A percentile compares a stretch with the other conserved stretches of the same genome.
Evolutionary conservation across 2,888 invertebrate species (phyloP).

Genomic region (Galerucella nymphaeae): DNA sequence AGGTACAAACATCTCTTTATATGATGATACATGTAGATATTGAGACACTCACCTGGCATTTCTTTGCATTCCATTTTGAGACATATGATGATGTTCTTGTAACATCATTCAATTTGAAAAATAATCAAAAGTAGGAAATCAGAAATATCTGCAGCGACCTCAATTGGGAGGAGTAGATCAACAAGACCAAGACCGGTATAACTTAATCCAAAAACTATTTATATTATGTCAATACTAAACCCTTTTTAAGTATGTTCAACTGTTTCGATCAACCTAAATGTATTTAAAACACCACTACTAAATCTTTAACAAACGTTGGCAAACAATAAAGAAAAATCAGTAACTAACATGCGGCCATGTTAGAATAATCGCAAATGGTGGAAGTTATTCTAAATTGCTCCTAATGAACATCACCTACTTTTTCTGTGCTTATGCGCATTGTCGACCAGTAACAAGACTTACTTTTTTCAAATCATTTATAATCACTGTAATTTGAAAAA

Average conservation of each 20-base stretch:
- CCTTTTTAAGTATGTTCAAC: constrained; percentile 30
- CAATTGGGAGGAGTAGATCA: constrained; percentile 52
- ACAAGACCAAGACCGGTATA: constrained; percentile 51
- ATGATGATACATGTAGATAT: neutral
- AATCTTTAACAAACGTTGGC: constrained; percentile 71
- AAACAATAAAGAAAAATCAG: constrained; percentile 84
- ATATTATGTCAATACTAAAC: constrained; percentile 36
- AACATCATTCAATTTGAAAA: constrained; percentile 60
- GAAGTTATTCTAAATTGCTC: constrained; percentile 29
- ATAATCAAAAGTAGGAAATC: constrained; percentile 44
- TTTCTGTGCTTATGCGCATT: constrained; percentile 11
- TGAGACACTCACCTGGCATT: constrained; percentile 66
- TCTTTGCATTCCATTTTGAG: constrained; percentile 75
- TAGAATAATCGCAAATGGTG: constrained; percentile 64
- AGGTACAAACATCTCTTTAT: neutral
- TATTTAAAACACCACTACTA: constrained; percentile 67
- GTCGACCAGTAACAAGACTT: neutral
- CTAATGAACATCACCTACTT: constrained; percentile 20
- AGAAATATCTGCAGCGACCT: constrained; percentile 41
- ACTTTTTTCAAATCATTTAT: neutral
- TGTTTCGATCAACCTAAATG: constrained; percentile 39
- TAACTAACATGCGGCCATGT: constrained; percentile 89
- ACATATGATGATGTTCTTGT: constrained; percentile 73
- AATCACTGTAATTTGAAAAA: constrained; percentile 1
- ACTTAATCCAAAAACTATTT: constrained; percentile 37